Evolutionary conservation across 2,888 invertebrate genomes (phyloP).

Genomic region (Lucinisca nassula): DNA sequence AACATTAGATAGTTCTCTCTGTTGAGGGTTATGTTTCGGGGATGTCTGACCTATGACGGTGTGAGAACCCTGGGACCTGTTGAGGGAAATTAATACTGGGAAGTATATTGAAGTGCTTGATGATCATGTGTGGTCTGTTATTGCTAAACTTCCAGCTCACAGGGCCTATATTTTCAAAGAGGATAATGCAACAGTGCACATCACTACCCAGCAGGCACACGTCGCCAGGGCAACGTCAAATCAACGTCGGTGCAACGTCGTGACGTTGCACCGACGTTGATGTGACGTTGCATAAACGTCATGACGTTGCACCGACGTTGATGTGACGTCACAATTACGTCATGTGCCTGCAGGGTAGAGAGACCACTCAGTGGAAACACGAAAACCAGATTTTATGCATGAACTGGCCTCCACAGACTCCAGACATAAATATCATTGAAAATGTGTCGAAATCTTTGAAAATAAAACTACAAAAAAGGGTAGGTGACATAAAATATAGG

Average conservation of each 20-base stretch:
- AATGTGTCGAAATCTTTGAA: constrained; percentile 19
- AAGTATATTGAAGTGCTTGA: constrained; percentile 13
- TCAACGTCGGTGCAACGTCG: too few relatives aligned
- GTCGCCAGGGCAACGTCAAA: too few relatives aligned
- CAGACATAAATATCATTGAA: constrained; percentile 22
- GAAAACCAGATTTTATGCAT: constrained; percentile 10
- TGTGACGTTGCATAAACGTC: too few relatives aligned
- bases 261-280: too few relatives aligned
- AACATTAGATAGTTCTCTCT: too few relatives aligned
- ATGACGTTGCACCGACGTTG: too few relatives aligned
- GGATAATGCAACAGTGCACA: constrained; percentile 28
- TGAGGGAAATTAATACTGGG: not conserved
- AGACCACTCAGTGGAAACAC: constrained; percentile 13
- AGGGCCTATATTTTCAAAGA: constrained; percentile 15
- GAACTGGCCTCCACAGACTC: constrained; percentile 17
- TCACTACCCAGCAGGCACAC: not conserved
- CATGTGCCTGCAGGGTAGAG: too few relatives aligned
- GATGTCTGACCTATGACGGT: constrained; percentile 12
- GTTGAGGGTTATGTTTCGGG: constrained; percentile 12
- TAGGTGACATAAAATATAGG: not conserved
- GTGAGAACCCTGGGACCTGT: constrained; percentile 3
- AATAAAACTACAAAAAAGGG: not conserved
- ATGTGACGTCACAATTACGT: too few relatives aligned
- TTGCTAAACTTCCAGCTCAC: constrained; percentile 11
- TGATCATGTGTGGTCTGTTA: constrained; percentile 3